Conservation (phyloP, 2,888 invertebrate genomes). For the Bombyx huttoni region DNA sequence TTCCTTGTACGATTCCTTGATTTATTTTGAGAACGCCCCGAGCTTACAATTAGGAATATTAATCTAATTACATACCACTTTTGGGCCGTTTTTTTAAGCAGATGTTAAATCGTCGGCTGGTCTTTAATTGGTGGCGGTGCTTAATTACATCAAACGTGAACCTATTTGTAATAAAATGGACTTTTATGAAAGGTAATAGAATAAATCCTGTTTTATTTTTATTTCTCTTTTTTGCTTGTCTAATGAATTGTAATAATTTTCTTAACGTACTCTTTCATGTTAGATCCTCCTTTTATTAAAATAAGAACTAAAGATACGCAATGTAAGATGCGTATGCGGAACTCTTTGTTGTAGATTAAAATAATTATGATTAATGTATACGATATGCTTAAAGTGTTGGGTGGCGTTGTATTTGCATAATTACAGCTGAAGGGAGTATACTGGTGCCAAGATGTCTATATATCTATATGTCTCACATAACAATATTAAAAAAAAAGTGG, state of each 20-base stretch:
- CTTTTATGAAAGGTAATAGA: not conserved
- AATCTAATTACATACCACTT: slow-evolving; percentile 39
- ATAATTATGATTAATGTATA: too few relatives aligned
- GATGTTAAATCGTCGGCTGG: slow-evolving; percentile 17
- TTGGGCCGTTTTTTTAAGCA: slow-evolving; percentile 19
- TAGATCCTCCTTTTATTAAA: not conserved
- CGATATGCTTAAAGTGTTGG: too few relatives aligned
- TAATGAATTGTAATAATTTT: not conserved
- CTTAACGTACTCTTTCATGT: not conserved
- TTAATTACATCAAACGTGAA: slow-evolving; percentile 14
- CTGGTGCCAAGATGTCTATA: too few relatives aligned
- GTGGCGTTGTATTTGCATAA: too few relatives aligned
- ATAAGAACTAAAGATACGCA: too few relatives aligned
- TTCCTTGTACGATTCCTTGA: slow-evolving; percentile 37
- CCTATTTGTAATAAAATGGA: not conserved
- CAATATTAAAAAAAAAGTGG: too few relatives aligned
- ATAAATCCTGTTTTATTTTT: not conserved
- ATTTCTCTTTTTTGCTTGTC: not conserved
- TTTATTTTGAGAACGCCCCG: slow-evolving; percentile 39
- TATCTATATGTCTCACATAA: too few relatives aligned
- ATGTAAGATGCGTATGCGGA: too few relatives aligned
- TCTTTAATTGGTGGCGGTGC: slow-evolving; percentile 15
- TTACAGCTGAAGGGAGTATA: too few relatives aligned
- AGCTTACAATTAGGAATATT: slow-evolving; percentile 39
- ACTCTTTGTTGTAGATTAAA: too few relatives aligned